Conservation (phyloP, 2,113 vertebrate species). For the Lipophrys pholis region DNA sequence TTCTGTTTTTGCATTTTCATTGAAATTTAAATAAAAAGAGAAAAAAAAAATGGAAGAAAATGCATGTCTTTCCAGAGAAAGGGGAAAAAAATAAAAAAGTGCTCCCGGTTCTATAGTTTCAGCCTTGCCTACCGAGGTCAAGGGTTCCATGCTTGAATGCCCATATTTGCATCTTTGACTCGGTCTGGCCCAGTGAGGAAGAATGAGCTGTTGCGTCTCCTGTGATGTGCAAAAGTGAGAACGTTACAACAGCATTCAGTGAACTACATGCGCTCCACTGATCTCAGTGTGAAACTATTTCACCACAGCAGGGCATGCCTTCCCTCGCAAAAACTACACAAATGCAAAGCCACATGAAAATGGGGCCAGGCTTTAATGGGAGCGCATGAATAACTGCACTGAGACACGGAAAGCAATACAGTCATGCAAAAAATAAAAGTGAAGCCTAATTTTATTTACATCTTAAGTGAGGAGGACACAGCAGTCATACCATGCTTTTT, state of each 20-base stretch:
- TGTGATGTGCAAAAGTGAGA: conserved; percentile 62
- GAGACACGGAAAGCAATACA: conserved; percentile 2
- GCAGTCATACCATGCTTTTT: not conserved
- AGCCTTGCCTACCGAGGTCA: conserved; percentile 60
- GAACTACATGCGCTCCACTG: conserved; percentile 63
- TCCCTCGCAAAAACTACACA: conserved; percentile 48
- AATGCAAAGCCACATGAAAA: conserved; percentile 56
- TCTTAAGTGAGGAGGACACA: conserved; percentile 19
- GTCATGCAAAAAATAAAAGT: conserved; percentile 11
- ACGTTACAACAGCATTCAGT: conserved; percentile 61
- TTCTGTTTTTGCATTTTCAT: not conserved
- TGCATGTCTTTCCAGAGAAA: conserved; percentile 42
- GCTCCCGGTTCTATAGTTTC: conserved; percentile 59
- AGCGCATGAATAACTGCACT: conserved; percentile 11
- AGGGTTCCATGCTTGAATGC: conserved; percentile 56
- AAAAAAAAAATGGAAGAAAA: not conserved
- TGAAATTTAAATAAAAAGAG: not conserved
- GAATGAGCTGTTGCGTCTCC: conserved; percentile 66
- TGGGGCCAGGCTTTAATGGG: conserved; percentile 13
- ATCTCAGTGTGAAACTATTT: conserved; percentile 70
- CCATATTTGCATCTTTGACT: conserved; percentile 72
- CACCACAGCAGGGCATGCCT: conserved; percentile 43
- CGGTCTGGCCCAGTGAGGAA: conserved; percentile 56
- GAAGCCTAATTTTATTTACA: conserved; percentile 28
- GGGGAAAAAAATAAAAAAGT: conserved; percentile 56